Conservation (phyloP, 2,797 vertebrate genomes). For the Oceanodroma leucorhoa region DNA sequence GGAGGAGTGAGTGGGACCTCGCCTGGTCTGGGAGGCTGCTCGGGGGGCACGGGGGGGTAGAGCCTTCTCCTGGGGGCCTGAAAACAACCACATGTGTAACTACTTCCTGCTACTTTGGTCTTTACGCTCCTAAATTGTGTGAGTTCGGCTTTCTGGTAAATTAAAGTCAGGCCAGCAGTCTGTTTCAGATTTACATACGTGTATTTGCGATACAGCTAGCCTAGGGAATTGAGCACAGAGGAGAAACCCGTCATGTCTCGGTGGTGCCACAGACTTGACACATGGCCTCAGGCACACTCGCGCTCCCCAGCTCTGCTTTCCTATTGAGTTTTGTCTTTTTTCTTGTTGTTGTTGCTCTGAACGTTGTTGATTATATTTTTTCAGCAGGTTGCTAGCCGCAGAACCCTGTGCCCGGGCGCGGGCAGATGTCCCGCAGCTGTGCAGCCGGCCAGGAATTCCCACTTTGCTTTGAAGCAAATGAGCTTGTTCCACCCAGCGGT, state of each 20-base stretch:
- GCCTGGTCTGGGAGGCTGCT: not conserved
- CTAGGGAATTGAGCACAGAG: not conserved
- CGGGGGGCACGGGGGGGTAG: accelerated
- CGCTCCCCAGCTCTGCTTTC: not conserved
- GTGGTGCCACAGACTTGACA: not conserved
- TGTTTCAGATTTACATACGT: not conserved
- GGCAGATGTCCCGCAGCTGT: constrained; percentile 39
- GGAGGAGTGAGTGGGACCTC: not conserved
- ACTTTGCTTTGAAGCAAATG: constrained; percentile 1
- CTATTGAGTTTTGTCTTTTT: not conserved
- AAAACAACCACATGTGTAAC: not conserved
- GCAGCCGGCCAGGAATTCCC: not conserved
- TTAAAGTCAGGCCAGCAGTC: not conserved
- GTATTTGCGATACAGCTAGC: not conserved
- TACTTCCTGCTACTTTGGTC: not conserved
- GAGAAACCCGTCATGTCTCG: not conserved
- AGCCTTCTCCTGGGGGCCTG: not conserved
- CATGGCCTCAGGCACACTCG: not conserved
- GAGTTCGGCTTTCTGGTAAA: not conserved
- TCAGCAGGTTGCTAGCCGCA: not conserved
- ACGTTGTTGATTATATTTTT: not conserved
- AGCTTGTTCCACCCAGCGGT: not conserved
- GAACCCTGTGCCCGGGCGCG: accelerated
- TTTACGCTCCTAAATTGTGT: not conserved
- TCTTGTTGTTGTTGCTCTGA: not conserved